Percentiles rank a stretch among this genome's conserved stretches.
phyloP scores from a whole-genome alignment of 35 echinoderm and acorn worm species.

The Heliocidaris tuberculata region DNA sequence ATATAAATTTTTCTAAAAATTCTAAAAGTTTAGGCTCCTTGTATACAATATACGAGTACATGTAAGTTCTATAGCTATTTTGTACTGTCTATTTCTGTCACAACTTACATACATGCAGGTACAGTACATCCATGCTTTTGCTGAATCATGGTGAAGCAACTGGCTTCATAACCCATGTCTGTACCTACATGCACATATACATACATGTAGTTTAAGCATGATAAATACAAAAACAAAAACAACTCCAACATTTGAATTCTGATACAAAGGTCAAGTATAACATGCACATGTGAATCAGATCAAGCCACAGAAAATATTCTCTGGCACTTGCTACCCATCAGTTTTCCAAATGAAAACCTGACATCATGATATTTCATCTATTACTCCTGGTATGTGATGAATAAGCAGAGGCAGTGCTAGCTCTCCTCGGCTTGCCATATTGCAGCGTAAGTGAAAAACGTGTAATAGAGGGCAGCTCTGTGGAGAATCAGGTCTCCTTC shows the following conservation, averaged over 20 bases:
- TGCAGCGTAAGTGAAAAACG: slow-evolving; percentile 2
- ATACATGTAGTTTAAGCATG: neutral
- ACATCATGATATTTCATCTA: slow-evolving; percentile 3
- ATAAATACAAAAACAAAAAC: neutral
- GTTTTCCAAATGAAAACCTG: neutral
- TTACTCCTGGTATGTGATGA: neutral
- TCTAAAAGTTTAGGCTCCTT: no score
- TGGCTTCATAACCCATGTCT: no score
- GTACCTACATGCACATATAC: neutral
- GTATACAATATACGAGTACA: no score
- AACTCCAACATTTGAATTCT: neutral
- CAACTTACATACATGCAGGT: no score
- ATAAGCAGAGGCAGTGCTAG: neutral
- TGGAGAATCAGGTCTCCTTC: slow-evolving; percentile 9
- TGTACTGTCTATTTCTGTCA: no score
- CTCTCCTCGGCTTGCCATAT: neutral
- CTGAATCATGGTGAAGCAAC: no score
- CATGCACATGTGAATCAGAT: neutral
- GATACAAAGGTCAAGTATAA: neutral
- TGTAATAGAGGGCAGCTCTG: neutral
- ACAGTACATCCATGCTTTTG: no score
- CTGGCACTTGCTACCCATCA: neutral
- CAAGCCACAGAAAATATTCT: neutral
- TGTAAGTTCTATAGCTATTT: no score
- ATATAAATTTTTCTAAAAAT: no score